Percentiles rank a stretch among this genome's conserved stretches.
phyloP scores from a whole-genome alignment of 2,797 vertebrate species.

The Melanotaenia maccullochi region DNA sequence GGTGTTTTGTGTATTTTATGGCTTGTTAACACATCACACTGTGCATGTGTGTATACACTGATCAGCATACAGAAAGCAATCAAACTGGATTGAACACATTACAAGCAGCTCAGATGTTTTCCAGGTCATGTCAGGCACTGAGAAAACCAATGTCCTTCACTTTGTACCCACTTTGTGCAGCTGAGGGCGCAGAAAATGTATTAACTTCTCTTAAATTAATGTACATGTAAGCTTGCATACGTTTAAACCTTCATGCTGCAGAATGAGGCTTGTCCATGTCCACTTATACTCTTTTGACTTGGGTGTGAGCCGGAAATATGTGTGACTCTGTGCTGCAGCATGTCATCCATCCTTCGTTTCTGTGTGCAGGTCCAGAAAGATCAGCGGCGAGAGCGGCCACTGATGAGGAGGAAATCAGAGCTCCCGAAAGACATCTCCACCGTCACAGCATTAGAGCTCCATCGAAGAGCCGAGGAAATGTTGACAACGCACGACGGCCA shows the following conservation, averaged over 20 bases:
- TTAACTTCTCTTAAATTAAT: too few species aligned
- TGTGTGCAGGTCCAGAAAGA: constrained; percentile 87
- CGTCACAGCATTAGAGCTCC: constrained; percentile 94
- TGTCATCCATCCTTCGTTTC: neutral
- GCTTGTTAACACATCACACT: neutral
- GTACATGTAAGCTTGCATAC: too few species aligned
- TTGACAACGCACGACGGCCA: constrained; percentile 90
- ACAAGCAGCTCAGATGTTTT: neutral
- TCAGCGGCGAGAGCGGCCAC: constrained; percentile 89
- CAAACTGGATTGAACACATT: neutral
- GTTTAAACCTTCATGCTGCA: too few species aligned
- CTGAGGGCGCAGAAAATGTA: too few species aligned
- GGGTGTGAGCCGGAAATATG: neutral
- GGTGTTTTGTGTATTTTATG: neutral
- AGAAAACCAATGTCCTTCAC: too few species aligned
- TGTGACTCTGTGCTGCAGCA: too few species aligned
- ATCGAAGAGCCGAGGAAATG: constrained; percentile 94
- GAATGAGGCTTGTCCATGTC: too few species aligned
- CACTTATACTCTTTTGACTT: too few species aligned
- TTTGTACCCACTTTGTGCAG: too few species aligned
- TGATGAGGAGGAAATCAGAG: constrained; percentile 96
- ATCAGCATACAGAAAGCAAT: neutral
- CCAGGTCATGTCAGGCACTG: neutral
- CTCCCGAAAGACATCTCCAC: constrained; percentile 97
- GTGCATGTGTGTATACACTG: too few species aligned